Evolutionary conservation across 2,113 vertebrate genomes (phyloP), one percentile per base, ranked within the genome.

Genomic region (Mus spicilegus): DNA sequence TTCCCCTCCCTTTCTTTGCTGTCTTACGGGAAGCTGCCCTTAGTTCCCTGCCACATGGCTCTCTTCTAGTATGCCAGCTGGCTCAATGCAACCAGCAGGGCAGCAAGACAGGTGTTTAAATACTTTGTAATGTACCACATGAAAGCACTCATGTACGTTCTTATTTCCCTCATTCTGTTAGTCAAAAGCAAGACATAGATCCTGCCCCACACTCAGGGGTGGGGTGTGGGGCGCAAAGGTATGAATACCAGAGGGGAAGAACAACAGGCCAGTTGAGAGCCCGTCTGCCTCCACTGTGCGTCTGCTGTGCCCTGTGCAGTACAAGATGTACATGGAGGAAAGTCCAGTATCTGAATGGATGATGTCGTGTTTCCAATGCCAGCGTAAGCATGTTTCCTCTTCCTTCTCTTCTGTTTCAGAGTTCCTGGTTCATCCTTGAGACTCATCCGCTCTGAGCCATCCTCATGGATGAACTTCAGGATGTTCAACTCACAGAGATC

Each of bases 401-500:
- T 77, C 24, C 28, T 28, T 81, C 16, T 73, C 1, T 81, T 97
- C 93, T 98, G 42, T 98, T 98, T 97, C 98, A 98, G 98, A 96
- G 85, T 97, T 82, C 39, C 73, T 78, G 28, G 0, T 97, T 98
- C 69, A 86, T 78, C 97, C 86, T 92, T 95, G 56, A 96, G 97
- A 95, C 88, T 93, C 94, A 89, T 93, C 78, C 58, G 0, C 95
- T 91, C 73, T 85, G 17, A 91, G 69, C 90, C 30, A 70, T 92
- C 91, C 98, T 95, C 95, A 99, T 99, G 99, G 99, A 99, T 78
- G 99, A 99, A 97, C 98, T 99, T 93, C 99, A 99, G 97, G 99
- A 99, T 95, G 99, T 99, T 96, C 99, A 99, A 97, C 95, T 99
- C 97, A 99, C 99, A 69, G 99, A 99, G 98, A 99, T 99, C 98